phyloP scores from a whole-genome alignment of 2,888 invertebrate genomes.

The Antitype chi region DNA sequence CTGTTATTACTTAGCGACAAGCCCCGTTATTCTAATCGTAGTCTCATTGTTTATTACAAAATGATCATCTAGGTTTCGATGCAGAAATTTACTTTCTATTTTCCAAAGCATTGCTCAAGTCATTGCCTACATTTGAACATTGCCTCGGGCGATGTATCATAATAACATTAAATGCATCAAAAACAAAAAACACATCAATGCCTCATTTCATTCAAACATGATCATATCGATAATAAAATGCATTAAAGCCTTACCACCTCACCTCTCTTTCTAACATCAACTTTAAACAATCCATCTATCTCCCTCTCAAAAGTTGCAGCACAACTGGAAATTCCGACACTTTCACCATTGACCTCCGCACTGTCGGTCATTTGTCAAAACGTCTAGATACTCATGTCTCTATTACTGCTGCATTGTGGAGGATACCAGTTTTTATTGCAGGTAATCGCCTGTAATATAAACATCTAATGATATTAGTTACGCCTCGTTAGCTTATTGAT shows the following conservation, averaged over 20 bases:
- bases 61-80: conserved; percentile 8
- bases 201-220: conserved; percentile 24
- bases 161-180: conserved; percentile 13
- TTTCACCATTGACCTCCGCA: conserved; percentile 80
- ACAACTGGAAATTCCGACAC: conserved; percentile 81
- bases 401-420: conserved; percentile 62
- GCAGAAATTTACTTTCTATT: conserved; percentile 30
- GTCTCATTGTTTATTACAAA: conserved; percentile 15
- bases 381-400: conserved; percentile 71
- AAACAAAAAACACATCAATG: conserved; percentile 26
- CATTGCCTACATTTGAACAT: neutral
- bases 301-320: conserved; percentile 61
- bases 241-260: conserved; percentile 19
- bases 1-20: too few species aligned
- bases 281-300: conserved; percentile 24
- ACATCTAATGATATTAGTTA: conserved; percentile 59
- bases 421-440: conserved; percentile 50
- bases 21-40: too few species aligned
- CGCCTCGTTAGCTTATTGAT: conserved; percentile 48
- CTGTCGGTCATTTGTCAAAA: conserved; percentile 77
- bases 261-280: conserved; percentile 39
- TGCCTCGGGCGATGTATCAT: conserved; percentile 15
- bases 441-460: conserved; percentile 59
- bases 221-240: conserved; percentile 40
- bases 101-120: conserved; percentile 20